phyloP scores from a whole-genome alignment of 2,113 vertebrate genomes.

The Opisthocomus hoazin region DNA sequence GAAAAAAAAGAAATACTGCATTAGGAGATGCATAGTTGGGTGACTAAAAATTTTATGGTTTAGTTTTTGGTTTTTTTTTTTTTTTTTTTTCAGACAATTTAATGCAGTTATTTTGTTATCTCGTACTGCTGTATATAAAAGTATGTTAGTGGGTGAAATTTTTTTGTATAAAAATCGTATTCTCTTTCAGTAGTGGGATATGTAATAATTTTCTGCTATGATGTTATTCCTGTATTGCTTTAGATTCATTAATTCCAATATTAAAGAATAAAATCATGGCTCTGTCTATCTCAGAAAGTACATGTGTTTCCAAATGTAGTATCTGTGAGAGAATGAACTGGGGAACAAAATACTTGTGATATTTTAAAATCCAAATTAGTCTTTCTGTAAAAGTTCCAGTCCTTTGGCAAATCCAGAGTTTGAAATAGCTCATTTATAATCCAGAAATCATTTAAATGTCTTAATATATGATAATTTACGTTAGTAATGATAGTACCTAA shows the following conservation, averaged over 20 bases:
- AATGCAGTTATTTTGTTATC: neutral
- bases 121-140: neutral
- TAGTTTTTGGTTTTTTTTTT: neutral
- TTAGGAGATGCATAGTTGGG: neutral
- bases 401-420: neutral
- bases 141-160: neutral
- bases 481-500: neutral
- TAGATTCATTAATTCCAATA: neutral
- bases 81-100: neutral
- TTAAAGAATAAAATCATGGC: neutral
- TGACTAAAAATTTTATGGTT: neutral
- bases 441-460: neutral
- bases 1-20: neutral
- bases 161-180: neutral
- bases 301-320: neutral
- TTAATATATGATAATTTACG: neutral
- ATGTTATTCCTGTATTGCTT: neutral
- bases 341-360: neutral
- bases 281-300: neutral
- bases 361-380: neutral
- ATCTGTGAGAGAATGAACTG: neutral
- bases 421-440: neutral
- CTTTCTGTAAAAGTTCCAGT: neutral
- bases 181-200: neutral
- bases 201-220: neutral